phyloP scores from a whole-genome alignment of 2,797 vertebrate genomes.

The Tenualosa ilisha region DNA sequence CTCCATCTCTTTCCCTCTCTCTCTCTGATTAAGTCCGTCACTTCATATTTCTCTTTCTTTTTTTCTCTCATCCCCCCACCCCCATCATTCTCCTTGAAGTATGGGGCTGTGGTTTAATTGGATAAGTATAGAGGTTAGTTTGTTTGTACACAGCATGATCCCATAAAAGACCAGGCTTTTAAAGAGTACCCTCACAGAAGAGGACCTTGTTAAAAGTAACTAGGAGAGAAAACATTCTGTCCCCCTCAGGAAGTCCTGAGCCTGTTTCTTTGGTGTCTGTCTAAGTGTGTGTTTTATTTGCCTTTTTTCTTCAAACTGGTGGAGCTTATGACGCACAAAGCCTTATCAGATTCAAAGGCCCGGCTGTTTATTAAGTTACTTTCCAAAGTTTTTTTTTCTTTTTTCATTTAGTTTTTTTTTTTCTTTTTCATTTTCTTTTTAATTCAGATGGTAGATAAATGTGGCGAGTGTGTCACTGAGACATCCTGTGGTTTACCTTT shows the following conservation, averaged over 20 bases:
- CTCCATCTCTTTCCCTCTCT: background rate
- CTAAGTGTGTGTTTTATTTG: slow-evolving; percentile 7
- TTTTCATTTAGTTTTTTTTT: background rate
- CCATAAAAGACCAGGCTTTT: slow-evolving; percentile 61
- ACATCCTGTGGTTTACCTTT: slow-evolving; percentile 3
- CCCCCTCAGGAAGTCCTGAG: background rate
- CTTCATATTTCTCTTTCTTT: background rate
- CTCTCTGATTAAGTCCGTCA: background rate
- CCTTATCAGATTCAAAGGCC: slow-evolving; percentile 18
- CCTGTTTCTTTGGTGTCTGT: background rate
- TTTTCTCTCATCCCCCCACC: slow-evolving; percentile 27
- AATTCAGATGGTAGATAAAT: background rate
- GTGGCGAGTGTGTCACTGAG: background rate
- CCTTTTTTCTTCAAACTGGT: background rate
- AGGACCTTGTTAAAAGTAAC: slow-evolving; percentile 50
- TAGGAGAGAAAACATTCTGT: slow-evolving; percentile 37
- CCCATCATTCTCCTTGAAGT: slow-evolving; percentile 54
- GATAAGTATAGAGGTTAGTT: slow-evolving; percentile 62
- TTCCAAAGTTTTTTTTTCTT: background rate
- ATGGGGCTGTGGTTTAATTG: slow-evolving; percentile 56
- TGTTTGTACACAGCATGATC: slow-evolving; percentile 67
- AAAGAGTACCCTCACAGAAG: slow-evolving; percentile 43
- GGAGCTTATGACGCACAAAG: background rate
- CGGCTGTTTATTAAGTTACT: slow-evolving; percentile 15
- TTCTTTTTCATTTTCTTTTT: background rate